Evolutionary conservation across 2,113 vertebrate species (phyloP), one percentile per base, ranked within the genome.

Genomic region (Galemys pyrenaicus): DNA sequence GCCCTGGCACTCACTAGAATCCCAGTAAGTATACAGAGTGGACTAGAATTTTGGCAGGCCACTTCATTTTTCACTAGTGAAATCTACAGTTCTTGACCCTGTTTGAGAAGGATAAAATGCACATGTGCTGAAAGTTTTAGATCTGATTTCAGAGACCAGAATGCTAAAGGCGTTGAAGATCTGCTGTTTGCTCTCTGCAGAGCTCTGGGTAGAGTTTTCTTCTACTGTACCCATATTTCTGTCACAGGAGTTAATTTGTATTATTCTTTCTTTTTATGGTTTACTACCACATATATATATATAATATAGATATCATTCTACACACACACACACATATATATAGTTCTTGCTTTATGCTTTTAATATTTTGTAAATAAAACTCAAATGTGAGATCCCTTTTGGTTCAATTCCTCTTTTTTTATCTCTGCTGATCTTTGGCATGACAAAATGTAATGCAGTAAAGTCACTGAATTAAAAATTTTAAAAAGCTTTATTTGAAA

Each of bases 21-120:
- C 84, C 81, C 94, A 96, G 71, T 82, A 93, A 94, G 60, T 75
- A 67, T 87, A 56, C 37, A 87, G 80, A 13, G 41, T n/a, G 74
- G 67, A 44, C 78, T 90, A 67, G 81, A 86, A 90, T 92, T 79
- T 94, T 95, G 89, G 91, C 77, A 77, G 28, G 28, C 4, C 51
- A 92, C 32, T 51, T 86, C 15, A 15, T 58, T 92, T 91, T 75
- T 94, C 37, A 5, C 35, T 85, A 89, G 77, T 95, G 81, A 77
- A 89, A 24, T 9, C 37, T 58, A 32, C 70, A 73, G 56, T 16
- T 83, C 62, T 71, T 71, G 64, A 65, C 19, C 64, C 15, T 10
- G 19, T 87, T 78, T 74, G 80, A 84, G 54, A 75, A 92, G 24
- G 24, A 91, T 44, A 58, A 84, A 74, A 87, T 1, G 10, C 41